phyloP scores from a whole-genome alignment of 2,113 vertebrate genomes.

The Dascyllus trimaculatus region DNA sequence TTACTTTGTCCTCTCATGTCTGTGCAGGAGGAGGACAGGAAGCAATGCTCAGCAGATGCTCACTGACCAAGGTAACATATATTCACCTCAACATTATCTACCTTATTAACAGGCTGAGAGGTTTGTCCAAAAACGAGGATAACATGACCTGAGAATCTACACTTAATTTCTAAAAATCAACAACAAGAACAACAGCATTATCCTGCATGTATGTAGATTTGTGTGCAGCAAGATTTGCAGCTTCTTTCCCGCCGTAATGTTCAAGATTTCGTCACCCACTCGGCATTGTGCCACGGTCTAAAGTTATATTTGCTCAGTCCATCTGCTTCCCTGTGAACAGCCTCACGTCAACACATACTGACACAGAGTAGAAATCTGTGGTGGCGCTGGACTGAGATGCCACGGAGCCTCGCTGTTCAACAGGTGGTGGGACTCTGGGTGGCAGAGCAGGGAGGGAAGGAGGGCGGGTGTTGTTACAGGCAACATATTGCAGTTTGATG shows the following conservation, averaged over 20 bases:
- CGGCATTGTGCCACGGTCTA: constrained; percentile 15
- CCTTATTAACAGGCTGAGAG: too few species aligned
- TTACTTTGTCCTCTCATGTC: constrained; percentile 3
- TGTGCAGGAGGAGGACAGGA: constrained; percentile 81
- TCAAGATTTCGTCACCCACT: constrained; percentile 17
- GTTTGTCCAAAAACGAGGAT: too few species aligned
- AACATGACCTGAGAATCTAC: too few species aligned
- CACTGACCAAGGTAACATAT: constrained; percentile 79
- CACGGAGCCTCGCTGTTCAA: constrained; percentile 50
- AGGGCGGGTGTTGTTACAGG: neutral
- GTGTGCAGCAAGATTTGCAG: neutral
- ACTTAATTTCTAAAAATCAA: too few species aligned
- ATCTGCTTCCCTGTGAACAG: constrained; percentile 58
- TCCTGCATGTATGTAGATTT: neutral
- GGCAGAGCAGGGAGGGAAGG: neutral
- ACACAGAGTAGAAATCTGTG: constrained; percentile 31
- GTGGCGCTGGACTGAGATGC: constrained; percentile 22
- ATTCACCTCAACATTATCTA: neutral
- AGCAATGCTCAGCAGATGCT: constrained; percentile 84
- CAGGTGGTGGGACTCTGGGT: constrained; percentile 65
- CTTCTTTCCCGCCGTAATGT: constrained; percentile 4
- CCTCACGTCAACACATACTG: constrained; percentile 12
- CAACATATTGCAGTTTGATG: neutral
- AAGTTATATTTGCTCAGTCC: constrained; percentile 69
- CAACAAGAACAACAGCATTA: too few species aligned